phyloP scores from a whole-genome alignment of 2,113 vertebrate genomes.

The Alosa alosa region DNA sequence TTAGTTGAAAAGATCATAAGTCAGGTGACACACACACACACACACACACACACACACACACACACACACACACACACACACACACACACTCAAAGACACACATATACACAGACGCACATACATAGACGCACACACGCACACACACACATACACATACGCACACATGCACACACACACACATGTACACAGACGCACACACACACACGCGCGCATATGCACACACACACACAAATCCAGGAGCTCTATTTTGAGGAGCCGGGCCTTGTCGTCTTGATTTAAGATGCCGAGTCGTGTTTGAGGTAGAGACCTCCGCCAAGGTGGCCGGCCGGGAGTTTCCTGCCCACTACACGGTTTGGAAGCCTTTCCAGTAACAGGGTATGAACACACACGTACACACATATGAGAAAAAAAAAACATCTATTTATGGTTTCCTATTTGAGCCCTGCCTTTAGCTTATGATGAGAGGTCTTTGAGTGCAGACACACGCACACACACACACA shows the following conservation, averaged over 20 bases:
- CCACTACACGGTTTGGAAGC: neutral
- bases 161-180: neutral
- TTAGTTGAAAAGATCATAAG: neutral
- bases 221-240: neutral
- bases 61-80: neutral
- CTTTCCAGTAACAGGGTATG: conserved; percentile 8
- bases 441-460: neutral
- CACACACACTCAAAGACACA: neutral
- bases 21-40: neutral
- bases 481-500: neutral
- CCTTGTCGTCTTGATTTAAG: conserved; percentile 12
- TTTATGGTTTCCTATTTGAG: conserved; percentile 4
- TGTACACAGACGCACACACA: too few relatives aligned
- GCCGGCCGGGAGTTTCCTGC: neutral
- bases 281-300: neutral
- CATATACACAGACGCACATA: neutral
- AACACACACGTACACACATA: neutral
- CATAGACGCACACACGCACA: too few relatives aligned
- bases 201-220: too few relatives aligned
- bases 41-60: neutral
- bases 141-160: neutral
- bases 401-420: neutral
- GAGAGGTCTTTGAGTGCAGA: neutral
- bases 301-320: conserved; percentile 4
- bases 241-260: neutral